These are phyloP conservation scores for Microplitis demolitor DNA, from an alignment of 1,140 invertebrate genomes.

Conservation along the genomic window DNA sequence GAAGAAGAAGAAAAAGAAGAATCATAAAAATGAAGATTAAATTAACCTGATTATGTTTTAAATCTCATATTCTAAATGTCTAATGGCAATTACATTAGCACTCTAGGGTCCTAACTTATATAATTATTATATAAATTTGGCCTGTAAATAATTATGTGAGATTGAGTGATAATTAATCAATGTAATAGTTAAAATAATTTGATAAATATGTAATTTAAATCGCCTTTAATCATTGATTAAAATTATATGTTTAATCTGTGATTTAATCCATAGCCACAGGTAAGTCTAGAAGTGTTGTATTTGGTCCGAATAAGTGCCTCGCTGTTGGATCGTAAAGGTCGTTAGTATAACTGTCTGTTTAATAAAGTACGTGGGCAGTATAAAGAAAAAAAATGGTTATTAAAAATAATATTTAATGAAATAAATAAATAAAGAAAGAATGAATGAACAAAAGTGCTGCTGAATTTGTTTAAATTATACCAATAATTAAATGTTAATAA, in stretches of 20 bases:
- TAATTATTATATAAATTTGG: too few relatives aligned
- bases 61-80: too few relatives aligned
- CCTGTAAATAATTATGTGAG: too few relatives aligned
- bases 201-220: neutral
- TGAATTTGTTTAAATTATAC: too few relatives aligned
- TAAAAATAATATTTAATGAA: neutral
- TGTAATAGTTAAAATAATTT: too few relatives aligned
- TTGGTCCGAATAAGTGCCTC: conserved; percentile 54
- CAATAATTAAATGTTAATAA: conserved; percentile 40
- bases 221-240: neutral
- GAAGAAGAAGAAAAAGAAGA: too few relatives aligned
- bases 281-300: conserved; percentile 40
- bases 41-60: too few relatives aligned
- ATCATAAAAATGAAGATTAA: too few relatives aligned
- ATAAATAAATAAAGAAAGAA: neutral
- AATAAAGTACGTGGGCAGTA: neutral
- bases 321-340: conserved; percentile 41
- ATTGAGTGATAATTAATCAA: too few relatives aligned
- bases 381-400: neutral
- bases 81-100: too few relatives aligned
- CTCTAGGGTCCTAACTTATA: too few relatives aligned
- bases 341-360: neutral
- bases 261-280: conserved; percentile 34
- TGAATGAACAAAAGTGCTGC: neutral
- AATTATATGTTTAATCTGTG: conserved; percentile 20